Evolutionary conservation across 2,888 invertebrate genomes (phyloP).

Genomic region (Parasteatoda lunata): DNA sequence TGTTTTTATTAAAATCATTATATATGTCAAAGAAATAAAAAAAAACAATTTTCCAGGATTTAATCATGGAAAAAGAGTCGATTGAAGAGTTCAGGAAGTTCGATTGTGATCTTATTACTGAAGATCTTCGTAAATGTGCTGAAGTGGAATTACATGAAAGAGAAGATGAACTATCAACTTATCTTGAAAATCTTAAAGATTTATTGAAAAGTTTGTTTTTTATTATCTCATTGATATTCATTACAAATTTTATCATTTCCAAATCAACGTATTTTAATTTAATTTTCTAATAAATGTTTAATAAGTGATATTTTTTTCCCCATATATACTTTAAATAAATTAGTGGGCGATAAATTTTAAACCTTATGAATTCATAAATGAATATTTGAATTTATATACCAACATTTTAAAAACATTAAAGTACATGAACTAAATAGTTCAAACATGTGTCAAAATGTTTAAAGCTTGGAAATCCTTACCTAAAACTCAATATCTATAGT

Average conservation of each 20-base stretch:
- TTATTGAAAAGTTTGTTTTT: constrained; percentile 28
- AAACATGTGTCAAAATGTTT: too few species aligned
- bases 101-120: constrained; percentile 23
- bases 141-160: constrained; percentile 45
- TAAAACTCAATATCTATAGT: too few species aligned
- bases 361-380: neutral
- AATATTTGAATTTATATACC: neutral
- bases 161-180: constrained; percentile 17
- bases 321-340: neutral
- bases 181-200: constrained; percentile 34
- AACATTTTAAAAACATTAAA: neutral
- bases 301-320: neutral
- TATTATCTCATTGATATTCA: too few species aligned
- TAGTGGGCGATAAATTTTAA: neutral
- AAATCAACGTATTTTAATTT: neutral
- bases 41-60: neutral
- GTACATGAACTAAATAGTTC: too few species aligned
- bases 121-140: constrained; percentile 33
- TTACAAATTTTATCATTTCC: neutral
- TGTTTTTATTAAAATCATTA: neutral
- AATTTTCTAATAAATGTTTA: neutral
- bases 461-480: too few species aligned
- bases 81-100: constrained; percentile 19
- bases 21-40: neutral
- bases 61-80: constrained; percentile 33